Evolutionary conservation across 2,888 invertebrate genomes (phyloP), one percentile per base, ranked within the genome.

Genomic region (Caprella mutica): DNA sequence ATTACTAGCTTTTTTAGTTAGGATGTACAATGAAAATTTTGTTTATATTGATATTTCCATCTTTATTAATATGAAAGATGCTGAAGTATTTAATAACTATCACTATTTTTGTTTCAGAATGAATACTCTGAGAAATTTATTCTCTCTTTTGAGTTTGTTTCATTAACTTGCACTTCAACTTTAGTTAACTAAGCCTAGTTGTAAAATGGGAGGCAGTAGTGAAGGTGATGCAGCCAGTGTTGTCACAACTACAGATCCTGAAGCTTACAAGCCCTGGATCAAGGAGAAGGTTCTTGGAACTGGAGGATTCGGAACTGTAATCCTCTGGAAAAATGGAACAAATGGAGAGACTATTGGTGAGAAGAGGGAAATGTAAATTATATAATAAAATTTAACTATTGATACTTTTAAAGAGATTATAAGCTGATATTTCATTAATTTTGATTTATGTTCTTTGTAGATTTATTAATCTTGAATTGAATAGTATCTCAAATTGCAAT

Each of bases 221-320:
- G 48, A 48, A 30, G 48, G 48, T 26, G 48, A 48, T 48, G 48
- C 29, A 27, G 26, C 48, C 19, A 48, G 48, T 24, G 30, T 27
- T 24, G 30, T 48, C 48, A 48, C 48, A 24, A 30, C 48, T 21
- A 5, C 21, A 24, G 48, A 48, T 14, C 48, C 48, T 29, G 48
- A 48, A n/a, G 17, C 52, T 5, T 58, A 54, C 5, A 48, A 59
- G 23, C 63, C 63, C 0, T 65, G 65, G 65, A n/a, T 57, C 14
- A 61, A 59, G 38, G 65, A 59, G 30, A 59, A 61, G 24, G 61
- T 61, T 12, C 51, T 63, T 17, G 63, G 66, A 2, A 61, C 63
- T 51, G 66, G 66, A 12, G 65, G 66, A 3, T 66, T 66, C 53
- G 66, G 66, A n/a, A 64, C 63, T 5, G 66, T 66, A n/a, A 57